These are phyloP conservation scores for Acrocephalus scirpaceus DNA, from an alignment of 2,797 vertebrate genomes.

Conservation along the genomic window DNA sequence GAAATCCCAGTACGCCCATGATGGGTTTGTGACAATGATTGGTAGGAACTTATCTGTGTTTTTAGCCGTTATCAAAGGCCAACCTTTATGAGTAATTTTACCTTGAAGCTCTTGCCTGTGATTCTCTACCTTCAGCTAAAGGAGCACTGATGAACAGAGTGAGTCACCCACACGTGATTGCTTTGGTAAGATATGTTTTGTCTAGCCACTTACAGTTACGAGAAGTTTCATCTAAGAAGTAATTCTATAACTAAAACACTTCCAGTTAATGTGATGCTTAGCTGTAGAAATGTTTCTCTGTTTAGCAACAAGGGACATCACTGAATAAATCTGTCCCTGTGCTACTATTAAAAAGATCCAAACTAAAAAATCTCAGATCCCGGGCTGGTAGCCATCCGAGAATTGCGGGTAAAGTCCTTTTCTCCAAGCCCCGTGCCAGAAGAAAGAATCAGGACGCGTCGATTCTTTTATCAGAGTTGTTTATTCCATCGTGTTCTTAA, in stretches of 20 bases:
- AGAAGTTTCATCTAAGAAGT: not conserved
- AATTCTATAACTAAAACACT: not conserved
- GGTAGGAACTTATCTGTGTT: not conserved
- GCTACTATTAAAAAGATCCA: not conserved
- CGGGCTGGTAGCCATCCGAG: too few relatives aligned
- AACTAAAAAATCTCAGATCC: not conserved
- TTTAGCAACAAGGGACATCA: not conserved
- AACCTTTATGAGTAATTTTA: not conserved
- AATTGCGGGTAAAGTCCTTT: too few relatives aligned
- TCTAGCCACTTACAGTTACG: not conserved
- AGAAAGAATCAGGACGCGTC: too few relatives aligned
- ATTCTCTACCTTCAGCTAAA: not conserved
- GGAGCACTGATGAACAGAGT: not conserved
- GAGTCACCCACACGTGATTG: not conserved
- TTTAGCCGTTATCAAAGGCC: not conserved
- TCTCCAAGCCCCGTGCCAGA: too few relatives aligned
- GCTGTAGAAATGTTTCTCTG: not conserved
- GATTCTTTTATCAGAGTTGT: too few relatives aligned
- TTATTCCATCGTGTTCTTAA: too few relatives aligned
- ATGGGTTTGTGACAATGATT: not conserved
- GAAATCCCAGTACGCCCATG: not conserved
- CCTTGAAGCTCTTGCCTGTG: not conserved
- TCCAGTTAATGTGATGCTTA: not conserved
- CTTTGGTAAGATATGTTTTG: not conserved
- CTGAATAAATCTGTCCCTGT: not conserved